Evolutionary conservation across 2,888 invertebrate species (phyloP), one percentile per base, ranked within the genome.

Genomic region (Diaprepes abbreviatus): DNA sequence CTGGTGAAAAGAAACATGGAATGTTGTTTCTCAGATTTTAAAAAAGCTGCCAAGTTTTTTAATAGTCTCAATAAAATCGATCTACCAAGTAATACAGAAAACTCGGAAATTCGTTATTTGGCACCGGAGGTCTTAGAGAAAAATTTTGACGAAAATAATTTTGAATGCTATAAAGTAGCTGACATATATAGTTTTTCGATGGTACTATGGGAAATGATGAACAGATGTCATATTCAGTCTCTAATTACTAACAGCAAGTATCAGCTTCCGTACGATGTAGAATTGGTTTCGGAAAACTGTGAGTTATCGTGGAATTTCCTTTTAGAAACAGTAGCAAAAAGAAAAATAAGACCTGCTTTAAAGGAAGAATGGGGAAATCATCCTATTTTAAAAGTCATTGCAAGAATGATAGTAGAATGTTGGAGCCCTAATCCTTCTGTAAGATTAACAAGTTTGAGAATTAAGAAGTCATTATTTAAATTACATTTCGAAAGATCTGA

Each of bases 161-260:
- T 74, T 14, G 75, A 75, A 17, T 38, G 67, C 0, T 72, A 66
- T 31, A 74, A 67, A 57, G 72, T 66, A 69, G 70, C 72, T 0
- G 76, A 76, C 50, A 68, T 75, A 3, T 76, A 76, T 45, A 67
- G 74, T n/a, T 69, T 74, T 40, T 70, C 74, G 9, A 17, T 76
- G 14, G 66, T 76, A 1, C 33, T 76, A 1, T 76, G 76, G 76
- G 76, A 76, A 62, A 70, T 76, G 50, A 12, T 65, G 0, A 70
- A 28, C 16, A 38, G 73, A 43, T 71, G 65, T 28, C 40, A 63
- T 7, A 9, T 62, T 3, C 36, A 24, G 6, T 36, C 50, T 7
- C 7, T 14, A 7, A 7, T 50, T 4, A 12, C 24, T 5, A 16
- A 7, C 5, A 31, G 21, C 24, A 43, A 35, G 2, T 74, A 76